Evolutionary conservation across 2,113 vertebrate species (phyloP), one percentile per base, ranked within the genome.

Genomic region (Megaleporinus macrocephalus): DNA sequence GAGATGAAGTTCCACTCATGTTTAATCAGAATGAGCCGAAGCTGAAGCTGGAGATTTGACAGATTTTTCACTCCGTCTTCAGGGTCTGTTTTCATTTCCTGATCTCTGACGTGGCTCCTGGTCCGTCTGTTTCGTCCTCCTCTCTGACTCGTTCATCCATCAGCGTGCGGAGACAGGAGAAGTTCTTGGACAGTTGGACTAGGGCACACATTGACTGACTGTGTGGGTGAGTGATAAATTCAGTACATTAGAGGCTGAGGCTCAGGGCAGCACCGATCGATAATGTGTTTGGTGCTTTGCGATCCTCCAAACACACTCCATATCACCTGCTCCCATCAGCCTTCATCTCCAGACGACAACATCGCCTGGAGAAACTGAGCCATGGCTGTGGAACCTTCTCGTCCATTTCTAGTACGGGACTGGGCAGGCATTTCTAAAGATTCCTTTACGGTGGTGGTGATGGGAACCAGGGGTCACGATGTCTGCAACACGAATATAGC

Each of bases 41-140:
- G 12, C 33, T 22, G 9, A 90, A 90, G 5, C 53, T 86, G 82
- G 83, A 91, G 87, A 89, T 83, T 88, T 89, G 89, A 89, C 86
- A 89, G 89, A 91, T 90, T 86, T 88, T 84, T 84, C 70, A 88
- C 87, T 88, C 86, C 85, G 89, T 93, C 90, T 87, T 80, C 77
- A 78, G 29, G 20, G 49, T 44, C 51, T 51, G 27, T 27, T 71
- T 62, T 61, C 65, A 62, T 83, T 66, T 55, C 65, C 86, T 82
- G 86, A 87, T 88, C 90, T 83, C 83, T 87, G 82, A 87, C 89
- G 88, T 87, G 88, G 71, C 88, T 68, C 87, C 84, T 7, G 70
- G 77, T 76, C 59, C 20, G 26, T 75, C 82, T n/a, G 29, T 70
- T 59, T 53, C 20, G 20, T 70, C 75, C 87, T 86, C 83, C 84